Conservation (phyloP, 1,140 invertebrate genomes). For the Pentalonia nigronervosa region DNA sequence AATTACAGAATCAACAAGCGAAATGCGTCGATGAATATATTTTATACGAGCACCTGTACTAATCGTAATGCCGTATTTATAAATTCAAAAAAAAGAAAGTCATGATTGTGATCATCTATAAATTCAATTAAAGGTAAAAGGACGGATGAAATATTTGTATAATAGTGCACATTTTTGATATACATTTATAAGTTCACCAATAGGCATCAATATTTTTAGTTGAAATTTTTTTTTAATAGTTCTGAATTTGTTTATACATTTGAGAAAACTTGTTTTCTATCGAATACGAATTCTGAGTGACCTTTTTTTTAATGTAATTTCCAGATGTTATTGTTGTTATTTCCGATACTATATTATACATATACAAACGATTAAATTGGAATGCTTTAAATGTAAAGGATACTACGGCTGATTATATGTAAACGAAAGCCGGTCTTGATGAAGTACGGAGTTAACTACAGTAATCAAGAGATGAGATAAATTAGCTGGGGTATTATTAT, state of each 20-base stretch:
- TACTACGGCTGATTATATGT: not conserved
- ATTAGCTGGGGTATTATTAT: conserved; percentile 38
- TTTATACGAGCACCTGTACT: not conserved
- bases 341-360: not conserved
- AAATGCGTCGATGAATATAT: not conserved
- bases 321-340: conserved; percentile 21
- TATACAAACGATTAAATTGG: not conserved
- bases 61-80: not conserved
- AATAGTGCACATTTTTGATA: not conserved
- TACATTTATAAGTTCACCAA: not conserved
- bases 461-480: conserved; percentile 14
- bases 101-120: not conserved
- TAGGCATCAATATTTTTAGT: not conserved
- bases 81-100: not conserved
- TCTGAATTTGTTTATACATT: not conserved
- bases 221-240: not conserved
- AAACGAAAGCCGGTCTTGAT: conserved; percentile 41
- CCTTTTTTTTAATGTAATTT: conserved; percentile 8
- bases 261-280: not conserved
- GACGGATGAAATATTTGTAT: not conserved
- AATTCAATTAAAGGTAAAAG: not conserved
- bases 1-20: not conserved
- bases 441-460: conserved; percentile 6
- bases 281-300: not conserved
- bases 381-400: conserved; percentile 36